These are phyloP conservation scores for Trachymyrmex septentrionalis DNA, from an alignment of 1,140 invertebrate species.

Conservation along the genomic window DNA sequence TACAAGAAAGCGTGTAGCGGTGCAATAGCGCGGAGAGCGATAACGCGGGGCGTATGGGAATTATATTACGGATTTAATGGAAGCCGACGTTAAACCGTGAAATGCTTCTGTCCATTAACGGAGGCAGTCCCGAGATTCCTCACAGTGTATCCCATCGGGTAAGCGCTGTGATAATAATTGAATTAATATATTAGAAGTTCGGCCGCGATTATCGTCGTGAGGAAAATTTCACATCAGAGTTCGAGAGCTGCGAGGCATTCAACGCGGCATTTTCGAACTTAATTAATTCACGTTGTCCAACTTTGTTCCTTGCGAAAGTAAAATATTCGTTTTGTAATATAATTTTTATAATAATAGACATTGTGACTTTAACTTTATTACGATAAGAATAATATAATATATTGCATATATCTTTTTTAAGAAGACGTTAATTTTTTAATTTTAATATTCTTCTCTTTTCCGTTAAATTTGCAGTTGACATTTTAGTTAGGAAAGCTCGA, in stretches of 20 bases:
- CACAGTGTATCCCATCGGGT: conserved; percentile 13
- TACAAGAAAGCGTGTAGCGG: neutral
- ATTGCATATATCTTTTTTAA: neutral
- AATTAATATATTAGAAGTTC: conserved; percentile 48
- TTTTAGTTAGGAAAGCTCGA: neutral
- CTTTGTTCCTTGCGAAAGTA: neutral
- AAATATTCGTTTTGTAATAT: neutral
- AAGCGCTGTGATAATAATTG: conserved; percentile 46
- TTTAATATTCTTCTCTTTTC: neutral
- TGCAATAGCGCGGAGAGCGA: conserved; percentile 26
- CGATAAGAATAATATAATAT: neutral
- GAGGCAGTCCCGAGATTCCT: conserved; percentile 37
- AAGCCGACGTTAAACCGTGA: conserved; percentile 51
- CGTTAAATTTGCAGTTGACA: neutral
- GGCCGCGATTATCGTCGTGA: conserved; percentile 17
- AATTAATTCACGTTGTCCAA: neutral
- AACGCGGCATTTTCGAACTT: neutral
- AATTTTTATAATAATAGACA: neutral
- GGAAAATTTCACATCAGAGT: conserved; percentile 12
- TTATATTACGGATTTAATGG: conserved; percentile 52
- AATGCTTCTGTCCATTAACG: conserved; percentile 54
- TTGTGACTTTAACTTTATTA: neutral
- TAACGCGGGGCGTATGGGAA: conserved; percentile 35
- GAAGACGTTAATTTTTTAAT: neutral
- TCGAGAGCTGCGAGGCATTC: neutral